Evolutionary conservation across 2,888 invertebrate genomes (phyloP).

Genomic region (Epinotia demarniana): DNA sequence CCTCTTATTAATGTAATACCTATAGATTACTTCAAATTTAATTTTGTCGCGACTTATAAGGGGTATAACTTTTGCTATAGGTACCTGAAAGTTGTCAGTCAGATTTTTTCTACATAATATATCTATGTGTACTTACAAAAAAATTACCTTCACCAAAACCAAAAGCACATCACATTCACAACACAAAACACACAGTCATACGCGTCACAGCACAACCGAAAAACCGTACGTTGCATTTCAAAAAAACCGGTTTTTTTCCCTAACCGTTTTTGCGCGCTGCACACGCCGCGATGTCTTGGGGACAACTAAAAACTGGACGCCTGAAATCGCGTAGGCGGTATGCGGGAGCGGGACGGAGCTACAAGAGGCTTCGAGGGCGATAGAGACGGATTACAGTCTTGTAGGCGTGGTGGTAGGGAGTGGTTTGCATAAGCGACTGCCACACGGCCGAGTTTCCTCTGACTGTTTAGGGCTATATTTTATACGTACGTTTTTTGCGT

Average conservation of each 20-base stretch:
- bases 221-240: slow-evolving; percentile 48
- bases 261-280: slow-evolving; percentile 55
- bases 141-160: slow-evolving; percentile 60
- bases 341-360: slow-evolving; percentile 66
- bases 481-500: slow-evolving; percentile 70
- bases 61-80: background rate
- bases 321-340: slow-evolving; percentile 78
- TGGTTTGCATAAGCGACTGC: slow-evolving; percentile 74
- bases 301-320: slow-evolving; percentile 77
- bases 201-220: slow-evolving; percentile 46
- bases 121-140: slow-evolving; percentile 18
- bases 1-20: no score
- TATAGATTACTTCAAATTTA: no score
- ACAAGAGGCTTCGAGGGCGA: slow-evolving; percentile 51
- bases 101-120: background rate
- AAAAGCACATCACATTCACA: slow-evolving; percentile 59
- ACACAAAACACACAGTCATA: slow-evolving; percentile 59
- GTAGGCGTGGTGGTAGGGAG: slow-evolving; percentile 74
- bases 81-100: background rate
- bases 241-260: slow-evolving; percentile 57
- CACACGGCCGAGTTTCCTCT: slow-evolving; percentile 41
- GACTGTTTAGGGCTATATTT: slow-evolving; percentile 63
- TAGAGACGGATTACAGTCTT: slow-evolving; percentile 55
- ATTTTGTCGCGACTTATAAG: background rate
- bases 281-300: slow-evolving; percentile 69